These are phyloP conservation scores for Erythrocercus mccallii DNA, from an alignment of 2,113 vertebrate genomes.

Conservation along the genomic window DNA sequence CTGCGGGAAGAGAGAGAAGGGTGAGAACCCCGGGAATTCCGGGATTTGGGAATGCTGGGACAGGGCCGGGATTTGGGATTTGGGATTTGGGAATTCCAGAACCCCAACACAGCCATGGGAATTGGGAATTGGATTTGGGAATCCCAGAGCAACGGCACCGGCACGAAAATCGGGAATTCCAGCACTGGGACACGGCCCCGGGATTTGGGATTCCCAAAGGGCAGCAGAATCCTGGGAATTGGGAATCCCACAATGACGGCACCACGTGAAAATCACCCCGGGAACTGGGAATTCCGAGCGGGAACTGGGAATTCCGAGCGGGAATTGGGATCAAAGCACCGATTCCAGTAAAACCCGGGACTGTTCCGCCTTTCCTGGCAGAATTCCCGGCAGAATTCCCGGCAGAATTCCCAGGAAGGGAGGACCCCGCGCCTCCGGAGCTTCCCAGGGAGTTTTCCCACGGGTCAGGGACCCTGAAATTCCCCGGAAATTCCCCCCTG, in stretches of 20 bases:
- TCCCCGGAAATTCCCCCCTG: neutral
- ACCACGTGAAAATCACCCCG: too few species aligned
- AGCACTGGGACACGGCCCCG: too few species aligned
- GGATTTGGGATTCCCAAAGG: too few species aligned
- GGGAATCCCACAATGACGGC: too few species aligned
- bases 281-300: too few species aligned
- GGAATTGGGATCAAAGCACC: neutral
- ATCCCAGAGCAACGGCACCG: too few species aligned
- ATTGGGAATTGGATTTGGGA: neutral
- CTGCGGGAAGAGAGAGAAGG: neutral
- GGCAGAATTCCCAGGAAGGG: neutral
- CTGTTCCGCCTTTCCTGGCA: neutral
- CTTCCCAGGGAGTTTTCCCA: neutral
- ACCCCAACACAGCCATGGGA: neutral
- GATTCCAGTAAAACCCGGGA: neutral
- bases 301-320: too few species aligned
- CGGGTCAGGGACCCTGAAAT: neutral
- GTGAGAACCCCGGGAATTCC: neutral
- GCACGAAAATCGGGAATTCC: too few species aligned
- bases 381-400: neutral
- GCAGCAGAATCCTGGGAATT: too few species aligned
- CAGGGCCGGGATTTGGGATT: too few species aligned
- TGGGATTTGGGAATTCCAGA: neutral
- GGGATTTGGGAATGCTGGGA: neutral
- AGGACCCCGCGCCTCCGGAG: too few species aligned